Evolutionary conservation across 2,888 invertebrate genomes (phyloP).

Genomic region (Nomada fabriciana): DNA sequence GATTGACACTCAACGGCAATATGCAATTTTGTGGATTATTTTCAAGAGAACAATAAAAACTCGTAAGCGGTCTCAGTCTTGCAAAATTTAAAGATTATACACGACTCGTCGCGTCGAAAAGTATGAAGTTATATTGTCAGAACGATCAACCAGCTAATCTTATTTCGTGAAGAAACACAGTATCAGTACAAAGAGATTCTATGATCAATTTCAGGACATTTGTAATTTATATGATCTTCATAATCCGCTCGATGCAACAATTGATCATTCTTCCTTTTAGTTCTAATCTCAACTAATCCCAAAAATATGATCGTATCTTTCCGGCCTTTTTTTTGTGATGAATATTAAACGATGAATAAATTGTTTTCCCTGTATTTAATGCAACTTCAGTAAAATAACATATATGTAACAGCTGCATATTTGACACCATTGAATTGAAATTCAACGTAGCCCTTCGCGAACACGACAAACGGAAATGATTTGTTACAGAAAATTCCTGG

Average conservation of each 20-base stretch:
- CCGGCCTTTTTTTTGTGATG: too few relatives aligned
- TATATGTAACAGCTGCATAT: too few relatives aligned
- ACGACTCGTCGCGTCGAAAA: not conserved
- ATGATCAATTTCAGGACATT: constrained; percentile 19
- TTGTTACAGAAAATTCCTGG: too few relatives aligned
- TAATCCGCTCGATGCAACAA: constrained; percentile 16
- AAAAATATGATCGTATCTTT: not conserved
- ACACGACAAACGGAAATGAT: too few relatives aligned
- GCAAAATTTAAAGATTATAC: not conserved
- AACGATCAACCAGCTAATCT: constrained; percentile 11
- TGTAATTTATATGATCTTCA: constrained; percentile 22
- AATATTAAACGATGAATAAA: too few relatives aligned
- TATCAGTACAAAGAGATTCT: constrained; percentile 1
- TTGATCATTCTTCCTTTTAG: not conserved
- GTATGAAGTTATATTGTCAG: constrained; percentile 34
- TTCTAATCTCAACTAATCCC: not conserved
- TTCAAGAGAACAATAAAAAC: not conserved
- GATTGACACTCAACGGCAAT: constrained; percentile 1
- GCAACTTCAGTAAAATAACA: too few relatives aligned
- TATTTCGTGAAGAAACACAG: not conserved
- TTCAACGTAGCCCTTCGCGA: too few relatives aligned
- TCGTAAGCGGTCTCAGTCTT: not conserved
- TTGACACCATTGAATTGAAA: too few relatives aligned
- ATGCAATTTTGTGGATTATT: constrained; percentile 11
- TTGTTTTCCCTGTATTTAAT: too few relatives aligned